Base-by-base conservation (phyloP, 2,888 invertebrate species). In the Apotomis capreana region DNA sequence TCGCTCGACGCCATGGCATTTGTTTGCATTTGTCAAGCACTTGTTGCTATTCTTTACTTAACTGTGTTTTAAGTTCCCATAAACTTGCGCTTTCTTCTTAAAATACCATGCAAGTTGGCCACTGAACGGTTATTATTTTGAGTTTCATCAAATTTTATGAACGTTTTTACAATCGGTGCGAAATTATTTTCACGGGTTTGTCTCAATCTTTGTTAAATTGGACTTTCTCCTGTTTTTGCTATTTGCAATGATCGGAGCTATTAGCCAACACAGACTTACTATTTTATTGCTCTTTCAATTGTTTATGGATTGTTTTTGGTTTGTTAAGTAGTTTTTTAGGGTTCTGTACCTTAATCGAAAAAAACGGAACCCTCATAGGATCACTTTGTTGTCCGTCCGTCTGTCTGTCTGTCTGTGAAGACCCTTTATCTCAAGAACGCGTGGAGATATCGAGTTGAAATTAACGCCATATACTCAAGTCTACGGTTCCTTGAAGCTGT, bases 21-120 rank as follows among this genome's bases (percentile, higher is more conserved):
- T 81, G 81, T 84, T 84, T 85, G 76, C 75, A 72, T 84, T 83
- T 85, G 76, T 75, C 73, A 75, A 80, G 79, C 84, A 87, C 84
- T 87, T 86, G 84, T 83, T 84, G 79, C 78, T 78, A 74, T 80
- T 81, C 70, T 75, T 77, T 75, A 74, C 70, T 72, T 76, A 72
- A 72, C 71, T 63, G 72, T 72, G 72, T 68, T 68, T 72, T 62
- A 37, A 68, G 26, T 72, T 72, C 72, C 68, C 71, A 68, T 72
- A 68, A 63, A 68, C 68, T 70, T 55, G 44, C 62, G 68, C 68
- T 63, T 72, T 72, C 63, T 68, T 68, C 68, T 58, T 72, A 63
- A 72, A 72, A 68, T 26, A 59, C 72, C 72, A 68, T 68, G 72
- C 62, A 52, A 57, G 57, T 68, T 72, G 68, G 67, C 57, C 71